Base-by-base conservation (phyloP, 2,113 vertebrate species). In the Lepus timidus region DNA sequence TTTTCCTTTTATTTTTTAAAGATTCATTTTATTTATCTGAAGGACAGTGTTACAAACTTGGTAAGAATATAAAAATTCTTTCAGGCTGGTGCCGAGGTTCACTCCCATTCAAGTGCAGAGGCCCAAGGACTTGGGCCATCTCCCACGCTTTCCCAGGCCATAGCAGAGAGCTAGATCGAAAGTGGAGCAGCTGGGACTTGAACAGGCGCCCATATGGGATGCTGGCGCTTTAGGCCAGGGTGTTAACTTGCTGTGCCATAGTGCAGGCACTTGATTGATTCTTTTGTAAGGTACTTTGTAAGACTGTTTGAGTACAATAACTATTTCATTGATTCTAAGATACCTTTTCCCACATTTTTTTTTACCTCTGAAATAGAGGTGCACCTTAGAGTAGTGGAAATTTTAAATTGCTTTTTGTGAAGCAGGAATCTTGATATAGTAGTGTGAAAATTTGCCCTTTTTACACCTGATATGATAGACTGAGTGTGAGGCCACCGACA, bases 291-390 rank as follows among this genome's bases (percentile, higher is more conserved):
- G 16, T 20, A 62, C 49, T 73, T 7, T 9, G 19, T 81, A 87
- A 5, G 33, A 13, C 36, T 80, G 4, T 80, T 85, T 55, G 16
- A 31, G 33, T 80, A 27, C 22, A 51, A 22, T 85, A 88, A 55
- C 86, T 76, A 74, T 52, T 82, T 93, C 13, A 65, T 10, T 84
- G 19, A 61, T 62, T 92, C 74, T 92, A 80, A 89, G 27, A 70
- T n/a, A 70, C 22, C 20, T 65, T n/a, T 86, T 84, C 29, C 0
- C 7, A 71, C 55, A 74, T 33, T 85, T 90, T 33, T 85, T 90
- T 75, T 85, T 33, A 85, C 25, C 31, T 82, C 44, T 79, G 64
- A 96, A 78, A 73, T 78, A 44, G 68, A 33, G 17, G 9, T 80
- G 19, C n/a, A n/a, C 27, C 49, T 91, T 85, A 75, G 80, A 75